Base-by-base conservation (phyloP, 2,888 invertebrate genomes). In the Noctua fimbriata region DNA sequence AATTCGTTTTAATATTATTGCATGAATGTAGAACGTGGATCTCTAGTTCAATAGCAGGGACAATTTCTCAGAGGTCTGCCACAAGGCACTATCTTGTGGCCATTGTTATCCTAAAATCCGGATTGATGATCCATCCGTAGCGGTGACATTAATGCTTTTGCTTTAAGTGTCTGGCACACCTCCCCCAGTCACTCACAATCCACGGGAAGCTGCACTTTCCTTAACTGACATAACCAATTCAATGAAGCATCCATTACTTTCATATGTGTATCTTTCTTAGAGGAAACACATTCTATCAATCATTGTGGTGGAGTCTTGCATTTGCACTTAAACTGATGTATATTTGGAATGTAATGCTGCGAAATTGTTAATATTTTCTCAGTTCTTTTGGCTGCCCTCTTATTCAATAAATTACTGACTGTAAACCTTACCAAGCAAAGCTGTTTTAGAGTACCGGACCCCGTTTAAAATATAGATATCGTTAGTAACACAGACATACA, bases 101-200 rank as follows among this genome's bases (percentile, higher is more conserved):
- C 63, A 69, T 55, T 63, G 63, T 72, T n/a, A 72, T 77, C 47
- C n/a, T 69, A 55, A 63, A 82, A 82, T 82, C 82, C 32, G 14
- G 49, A 77, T 82, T 65, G 72, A 82, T 77, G 77, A 44, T 77
- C 28, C 32, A 5, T 32, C 24, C n/a, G 41, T 67, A n/a, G 14
- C 12, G 55, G 32, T 28, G 69, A n/a, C 36, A 81, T 58, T 58
- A 81, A 70, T 67, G 55, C 69, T n/a, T 58, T 55, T 44, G 60
- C 28, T 14, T n/a, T 52, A 55, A 65, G n/a, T 55, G 47, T 18
- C n/a, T 52, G 32, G 32, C 36, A 44, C 36, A 24, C 10, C 7
- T 47, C 28, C 16, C 76, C 28, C 16, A 60, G n/a, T 24, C 47
- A 36, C 5, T 28, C 60, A 14, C 7, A 28, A 41, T n/a, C 49